Percentiles rank a stretch among this genome's conserved stretches.
phyloP scores from a whole-genome alignment of 1,140 invertebrate genomes.

The Eurosta solidaginis region DNA sequence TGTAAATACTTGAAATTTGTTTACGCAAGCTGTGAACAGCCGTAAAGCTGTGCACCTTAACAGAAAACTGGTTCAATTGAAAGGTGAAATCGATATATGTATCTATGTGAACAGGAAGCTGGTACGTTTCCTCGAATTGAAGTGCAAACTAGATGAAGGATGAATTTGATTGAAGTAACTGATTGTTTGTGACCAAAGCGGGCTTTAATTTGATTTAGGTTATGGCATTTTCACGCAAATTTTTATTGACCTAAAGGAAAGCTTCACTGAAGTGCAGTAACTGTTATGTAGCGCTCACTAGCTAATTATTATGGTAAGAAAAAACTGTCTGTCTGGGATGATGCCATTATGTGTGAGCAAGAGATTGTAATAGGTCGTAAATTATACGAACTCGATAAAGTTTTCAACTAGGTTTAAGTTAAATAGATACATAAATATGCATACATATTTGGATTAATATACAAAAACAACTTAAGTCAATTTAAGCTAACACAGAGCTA shows the following conservation, averaged over 20 bases:
- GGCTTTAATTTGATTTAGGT: background rate
- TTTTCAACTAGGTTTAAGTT: too few species aligned
- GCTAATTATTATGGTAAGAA: too few species aligned
- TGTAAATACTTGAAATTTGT: background rate
- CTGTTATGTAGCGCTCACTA: too few species aligned
- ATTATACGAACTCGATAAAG: too few species aligned
- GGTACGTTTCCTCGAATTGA: background rate
- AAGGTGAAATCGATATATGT: constrained; percentile 13
- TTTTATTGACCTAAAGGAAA: background rate
- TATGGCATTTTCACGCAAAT: background rate
- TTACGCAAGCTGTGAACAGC: background rate
- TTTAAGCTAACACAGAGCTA: too few species aligned
- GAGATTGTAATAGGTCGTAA: too few species aligned
- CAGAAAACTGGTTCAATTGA: constrained; percentile 1
- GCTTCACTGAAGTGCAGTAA: too few species aligned
- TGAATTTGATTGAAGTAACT: background rate
- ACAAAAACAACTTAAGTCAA: too few species aligned
- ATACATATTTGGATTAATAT: too few species aligned
- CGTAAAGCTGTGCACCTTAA: background rate
- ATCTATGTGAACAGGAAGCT: background rate
- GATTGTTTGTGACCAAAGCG: background rate
- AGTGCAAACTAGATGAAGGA: background rate
- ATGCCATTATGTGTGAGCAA: too few species aligned
- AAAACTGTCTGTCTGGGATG: too few species aligned
- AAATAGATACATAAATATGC: too few species aligned